Conservation (phyloP, 1,140 invertebrate genomes). For the Zaprionus tsacasi region DNA sequence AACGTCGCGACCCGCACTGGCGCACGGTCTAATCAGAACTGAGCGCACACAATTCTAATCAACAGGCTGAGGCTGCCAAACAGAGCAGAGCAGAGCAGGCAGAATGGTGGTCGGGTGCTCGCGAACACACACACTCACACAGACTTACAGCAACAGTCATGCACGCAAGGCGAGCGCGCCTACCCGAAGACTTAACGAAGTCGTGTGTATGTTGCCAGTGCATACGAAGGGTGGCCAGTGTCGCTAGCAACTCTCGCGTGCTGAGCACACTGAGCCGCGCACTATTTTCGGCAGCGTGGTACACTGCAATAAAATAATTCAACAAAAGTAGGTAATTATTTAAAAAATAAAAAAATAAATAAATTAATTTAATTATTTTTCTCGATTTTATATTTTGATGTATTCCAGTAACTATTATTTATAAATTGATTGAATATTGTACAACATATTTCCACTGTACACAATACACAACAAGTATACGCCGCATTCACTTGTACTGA, state of each 20-base stretch:
- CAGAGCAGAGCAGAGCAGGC: slow-evolving; percentile 23
- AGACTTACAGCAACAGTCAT: not conserved
- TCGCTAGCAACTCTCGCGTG: not conserved
- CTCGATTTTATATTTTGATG: not conserved
- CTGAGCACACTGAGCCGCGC: not conserved
- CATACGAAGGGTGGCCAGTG: not conserved
- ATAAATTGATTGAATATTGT: not conserved
- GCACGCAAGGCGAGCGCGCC: not conserved
- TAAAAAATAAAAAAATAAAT: too few species aligned
- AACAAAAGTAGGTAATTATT: not conserved
- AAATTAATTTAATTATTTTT: too few species aligned
- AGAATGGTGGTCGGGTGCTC: slow-evolving; percentile 21
- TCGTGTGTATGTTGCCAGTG: slow-evolving; percentile 18
- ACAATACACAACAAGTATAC: not conserved
- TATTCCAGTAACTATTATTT: not conserved
- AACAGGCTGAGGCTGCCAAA: slow-evolving; percentile 55
- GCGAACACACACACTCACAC: slow-evolving; percentile 8
- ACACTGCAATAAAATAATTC: not conserved
- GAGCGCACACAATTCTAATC: slow-evolving; percentile 51
- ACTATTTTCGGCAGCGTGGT: not conserved
- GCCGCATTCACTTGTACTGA: not conserved
- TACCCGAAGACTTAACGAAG: slow-evolving; percentile 7
- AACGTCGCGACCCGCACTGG: slow-evolving; percentile 50
- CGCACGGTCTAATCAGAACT: slow-evolving; percentile 74
- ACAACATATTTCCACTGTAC: not conserved